Conservation (phyloP, 2,888 invertebrate genomes). For the Eristalis pertinax region DNA sequence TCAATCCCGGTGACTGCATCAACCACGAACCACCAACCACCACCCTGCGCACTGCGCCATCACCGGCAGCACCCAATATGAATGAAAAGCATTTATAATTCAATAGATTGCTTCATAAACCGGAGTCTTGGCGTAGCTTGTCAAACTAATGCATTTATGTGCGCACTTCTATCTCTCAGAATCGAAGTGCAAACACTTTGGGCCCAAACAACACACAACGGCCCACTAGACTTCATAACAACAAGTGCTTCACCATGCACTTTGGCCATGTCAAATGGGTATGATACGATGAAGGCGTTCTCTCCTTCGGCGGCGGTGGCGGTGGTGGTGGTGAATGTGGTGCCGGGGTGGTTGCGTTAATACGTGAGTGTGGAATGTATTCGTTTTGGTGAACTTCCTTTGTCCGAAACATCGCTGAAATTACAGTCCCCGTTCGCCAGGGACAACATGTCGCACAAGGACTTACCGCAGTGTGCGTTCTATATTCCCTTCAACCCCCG, state of each 20-base stretch:
- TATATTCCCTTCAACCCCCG: neutral
- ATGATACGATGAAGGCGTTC: conserved; percentile 4
- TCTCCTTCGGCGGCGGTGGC: neutral
- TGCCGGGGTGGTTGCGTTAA: neutral
- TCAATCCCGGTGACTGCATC: conserved; percentile 50
- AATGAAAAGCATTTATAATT: conserved; percentile 38
- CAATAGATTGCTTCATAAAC: conserved; percentile 37
- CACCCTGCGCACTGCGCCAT: neutral
- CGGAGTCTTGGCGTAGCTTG: conserved; percentile 19
- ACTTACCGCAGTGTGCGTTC: conserved; percentile 34
- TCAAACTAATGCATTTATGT: conserved; percentile 48
- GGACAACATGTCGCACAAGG: conserved; percentile 21
- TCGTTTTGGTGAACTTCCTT: conserved; percentile 53
- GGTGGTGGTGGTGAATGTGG: neutral
- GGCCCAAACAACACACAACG: conserved; percentile 35
- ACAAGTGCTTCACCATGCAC: conserved; percentile 36
- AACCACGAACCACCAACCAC: neutral
- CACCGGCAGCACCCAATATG: neutral
- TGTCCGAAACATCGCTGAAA: conserved; percentile 48
- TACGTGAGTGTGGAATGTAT: conserved; percentile 20
- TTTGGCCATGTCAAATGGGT: conserved; percentile 33
- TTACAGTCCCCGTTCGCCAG: conserved; percentile 22
- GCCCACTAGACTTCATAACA: conserved; percentile 42
- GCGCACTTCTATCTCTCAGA: neutral
- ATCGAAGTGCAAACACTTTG: conserved; percentile 51